Base-by-base conservation (phyloP, 2,797 vertebrate species). In the Melanotaenia boesemani region DNA sequence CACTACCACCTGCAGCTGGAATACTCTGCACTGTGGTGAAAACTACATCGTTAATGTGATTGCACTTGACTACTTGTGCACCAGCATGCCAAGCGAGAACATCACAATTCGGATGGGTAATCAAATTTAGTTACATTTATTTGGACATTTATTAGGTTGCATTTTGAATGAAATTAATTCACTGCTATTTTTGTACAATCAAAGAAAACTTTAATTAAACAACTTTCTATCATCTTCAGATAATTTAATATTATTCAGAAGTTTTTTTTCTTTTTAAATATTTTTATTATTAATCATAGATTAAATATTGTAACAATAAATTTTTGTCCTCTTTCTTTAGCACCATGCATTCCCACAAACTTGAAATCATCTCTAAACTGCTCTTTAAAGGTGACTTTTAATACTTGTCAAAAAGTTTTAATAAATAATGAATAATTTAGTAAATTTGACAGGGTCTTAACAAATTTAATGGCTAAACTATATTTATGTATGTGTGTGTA, bases 1-100 rank as follows among this genome's bases (percentile, higher is more conserved):
- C 63, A 73, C 63, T 58, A 92, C 91, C 59, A 68, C 0, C 36
- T 96, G 94, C 81, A 85, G 77, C 56, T 95, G 92, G 89, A 56
- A 80, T 1, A 80, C 94, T 65, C 82, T 96, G 72, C 84, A 89
- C 65, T 96, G 95, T 7, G 93, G 95, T 2, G 90, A 95, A 57
- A 15, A 24, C 3, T 96, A 96, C 81, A 88, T 73, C 0, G 48
- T 95, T 13, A 83, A 86, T 0, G 85, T 96, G 7, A 20, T 92
- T 0, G 93, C 95, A 55, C 84, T 77, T 0, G 82, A 94, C 65
- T 34, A 85, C 50, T 13, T 56, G 16, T 96, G 95, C 83, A 91
- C 24, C 77, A 95, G 94, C 75, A 2, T 28, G 59, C 86, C 86
- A 0, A 95, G 94, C 91, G 80, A 91, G 86, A 92, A 81, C 84